Percentiles rank a stretch among this genome's conserved stretches.
Conservation (phyloP, 2,113 vertebrate species). For the Neoarius graeffei region DNA sequence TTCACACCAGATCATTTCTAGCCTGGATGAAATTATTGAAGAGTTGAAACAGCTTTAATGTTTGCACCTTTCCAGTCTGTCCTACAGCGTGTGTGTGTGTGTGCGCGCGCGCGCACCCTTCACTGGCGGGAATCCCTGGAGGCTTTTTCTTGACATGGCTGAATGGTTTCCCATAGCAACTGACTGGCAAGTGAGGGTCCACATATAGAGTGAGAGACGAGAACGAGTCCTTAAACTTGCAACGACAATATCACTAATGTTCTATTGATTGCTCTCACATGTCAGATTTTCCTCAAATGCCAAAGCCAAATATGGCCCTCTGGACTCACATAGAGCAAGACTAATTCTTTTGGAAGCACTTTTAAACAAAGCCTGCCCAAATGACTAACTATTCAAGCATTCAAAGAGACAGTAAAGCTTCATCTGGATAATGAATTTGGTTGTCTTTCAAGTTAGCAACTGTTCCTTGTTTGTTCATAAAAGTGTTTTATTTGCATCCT, state of each 20-base stretch:
- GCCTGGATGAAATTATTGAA: slow-evolving; percentile 10
- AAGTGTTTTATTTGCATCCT: background rate
- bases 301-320: slow-evolving; percentile 27
- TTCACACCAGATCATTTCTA: background rate
- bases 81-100: slow-evolving; percentile 34
- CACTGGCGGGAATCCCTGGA: slow-evolving; percentile 49
- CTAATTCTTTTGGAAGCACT: background rate
- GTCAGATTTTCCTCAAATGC: slow-evolving; percentile 12
- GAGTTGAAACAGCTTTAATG: slow-evolving; percentile 16
- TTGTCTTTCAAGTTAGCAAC: background rate
- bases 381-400: slow-evolving; percentile 6
- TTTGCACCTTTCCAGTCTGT: slow-evolving; percentile 25
- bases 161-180: slow-evolving; percentile 58
- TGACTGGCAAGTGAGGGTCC: slow-evolving; percentile 47
- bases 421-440: slow-evolving; percentile 13
- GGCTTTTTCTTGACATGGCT: slow-evolving; percentile 43
- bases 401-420: slow-evolving; percentile 15
- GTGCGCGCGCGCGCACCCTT: slow-evolving; percentile 15
- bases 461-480: slow-evolving; percentile 28
- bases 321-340: background rate
- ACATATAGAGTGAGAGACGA: slow-evolving; percentile 34
- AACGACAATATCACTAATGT: slow-evolving; percentile 22
- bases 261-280: slow-evolving; percentile 5
- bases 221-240: slow-evolving; percentile 38
- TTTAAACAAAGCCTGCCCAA: slow-evolving; percentile 32